These are phyloP conservation scores for Neodiprion lecontei DNA, from an alignment of 1,140 invertebrate genomes.

Conservation along the genomic window DNA sequence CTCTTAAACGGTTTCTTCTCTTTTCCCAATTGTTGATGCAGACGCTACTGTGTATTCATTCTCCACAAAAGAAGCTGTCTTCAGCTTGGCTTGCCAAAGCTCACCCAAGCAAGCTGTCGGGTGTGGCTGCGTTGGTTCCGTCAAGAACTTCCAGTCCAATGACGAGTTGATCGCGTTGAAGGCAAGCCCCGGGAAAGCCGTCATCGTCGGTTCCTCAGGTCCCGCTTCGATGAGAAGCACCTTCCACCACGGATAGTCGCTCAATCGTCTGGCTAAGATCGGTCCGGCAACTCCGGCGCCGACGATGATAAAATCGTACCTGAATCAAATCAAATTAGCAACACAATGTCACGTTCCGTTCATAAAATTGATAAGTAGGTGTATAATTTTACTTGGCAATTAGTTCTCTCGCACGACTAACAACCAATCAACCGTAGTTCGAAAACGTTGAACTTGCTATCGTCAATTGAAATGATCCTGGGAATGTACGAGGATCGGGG, in stretches of 20 bases:
- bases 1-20: background rate
- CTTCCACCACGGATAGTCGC: slow-evolving; percentile 52
- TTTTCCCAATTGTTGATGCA: too few species aligned
- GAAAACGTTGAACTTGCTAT: too few species aligned
- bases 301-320: slow-evolving; percentile 67
- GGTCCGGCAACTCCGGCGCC: slow-evolving; percentile 69
- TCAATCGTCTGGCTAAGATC: slow-evolving; percentile 67
- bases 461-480: too few species aligned
- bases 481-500: too few species aligned
- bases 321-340: slow-evolving; percentile 21
- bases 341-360: too few species aligned
- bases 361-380: too few species aligned
- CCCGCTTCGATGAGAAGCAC: slow-evolving; percentile 76
- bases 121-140: slow-evolving; percentile 64
- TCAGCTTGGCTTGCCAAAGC: background rate
- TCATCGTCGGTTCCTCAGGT: slow-evolving; percentile 74
- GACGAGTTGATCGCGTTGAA: slow-evolving; percentile 64
- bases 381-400: too few species aligned
- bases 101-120: slow-evolving; percentile 57
- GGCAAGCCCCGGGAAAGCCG: slow-evolving; percentile 71
- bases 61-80: background rate
- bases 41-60: background rate
- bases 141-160: slow-evolving; percentile 68
- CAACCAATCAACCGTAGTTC: too few species aligned
- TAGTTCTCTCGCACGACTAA: too few species aligned